A percentile compares a stretch with the other conserved stretches of the same genome.
These are phyloP conservation scores for Sceloporus undulatus DNA, from an alignment of 2,113 vertebrate genomes.

Conservation along the genomic window DNA sequence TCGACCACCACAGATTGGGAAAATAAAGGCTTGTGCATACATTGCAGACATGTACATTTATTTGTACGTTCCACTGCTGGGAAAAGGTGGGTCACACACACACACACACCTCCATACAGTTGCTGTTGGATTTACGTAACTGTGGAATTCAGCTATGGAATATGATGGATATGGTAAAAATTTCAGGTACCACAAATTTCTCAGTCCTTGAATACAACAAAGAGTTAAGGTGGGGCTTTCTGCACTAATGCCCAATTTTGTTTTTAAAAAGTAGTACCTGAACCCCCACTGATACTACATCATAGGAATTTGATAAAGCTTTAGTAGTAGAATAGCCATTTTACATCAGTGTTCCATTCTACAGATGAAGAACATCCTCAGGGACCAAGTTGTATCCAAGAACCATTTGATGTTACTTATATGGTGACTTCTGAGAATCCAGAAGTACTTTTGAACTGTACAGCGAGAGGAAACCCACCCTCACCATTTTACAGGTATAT, in stretches of 20 bases:
- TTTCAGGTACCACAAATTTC: too few relatives aligned
- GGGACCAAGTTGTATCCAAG: conserved; percentile 87
- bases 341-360: conserved; percentile 57
- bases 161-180: not conserved
- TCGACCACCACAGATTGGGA: too few relatives aligned
- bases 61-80: too few relatives aligned
- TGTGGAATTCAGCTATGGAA: too few relatives aligned
- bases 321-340: conserved; percentile 14
- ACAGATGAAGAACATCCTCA: conserved; percentile 81
- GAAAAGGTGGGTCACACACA: too few relatives aligned
- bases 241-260: not conserved
- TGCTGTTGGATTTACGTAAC: not conserved
- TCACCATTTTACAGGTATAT: conserved; percentile 85
- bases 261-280: not conserved
- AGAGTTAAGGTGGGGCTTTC: not conserved
- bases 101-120: not conserved
- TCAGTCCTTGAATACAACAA: not conserved
- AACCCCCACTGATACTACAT: not conserved
- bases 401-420: conserved; percentile 85
- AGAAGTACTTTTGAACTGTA: conserved; percentile 87
- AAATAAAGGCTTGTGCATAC: too few relatives aligned
- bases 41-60: too few relatives aligned
- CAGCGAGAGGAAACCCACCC: conserved; percentile 86
- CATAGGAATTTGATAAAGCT: not conserved
- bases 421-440: conserved; percentile 81